phyloP scores from a whole-genome alignment of 2,113 vertebrate species.

The Todiramphus chloris region DNA sequence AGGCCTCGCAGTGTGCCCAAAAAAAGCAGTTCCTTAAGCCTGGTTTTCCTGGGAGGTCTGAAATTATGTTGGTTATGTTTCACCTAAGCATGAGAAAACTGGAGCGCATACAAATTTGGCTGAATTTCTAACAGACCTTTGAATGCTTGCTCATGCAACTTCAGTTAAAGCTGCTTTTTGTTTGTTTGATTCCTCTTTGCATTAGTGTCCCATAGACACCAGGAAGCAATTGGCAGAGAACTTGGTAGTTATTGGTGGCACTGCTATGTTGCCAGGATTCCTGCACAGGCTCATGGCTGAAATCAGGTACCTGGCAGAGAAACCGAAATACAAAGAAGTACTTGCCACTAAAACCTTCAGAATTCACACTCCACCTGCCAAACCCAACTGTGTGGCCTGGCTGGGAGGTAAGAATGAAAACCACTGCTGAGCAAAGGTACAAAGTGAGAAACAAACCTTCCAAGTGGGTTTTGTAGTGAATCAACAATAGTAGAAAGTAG shows the following conservation, averaged over 20 bases:
- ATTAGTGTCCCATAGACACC: constrained; percentile 94
- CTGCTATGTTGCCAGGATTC: constrained; percentile 94
- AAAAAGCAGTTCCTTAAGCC: neutral
- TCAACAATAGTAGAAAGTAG: neutral
- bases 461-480: neutral
- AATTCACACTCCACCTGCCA: constrained; percentile 92
- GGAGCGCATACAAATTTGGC: neutral
- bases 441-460: neutral
- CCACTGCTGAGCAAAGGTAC: too few relatives aligned
- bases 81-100: neutral
- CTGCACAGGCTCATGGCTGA: constrained; percentile 93
- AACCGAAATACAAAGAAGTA: constrained; percentile 88
- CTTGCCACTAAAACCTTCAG: constrained; percentile 91
- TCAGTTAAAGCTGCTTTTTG: neutral
- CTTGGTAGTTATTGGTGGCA: constrained; percentile 93
- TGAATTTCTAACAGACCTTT: neutral
- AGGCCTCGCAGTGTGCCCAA: neutral
- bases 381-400: constrained; percentile 96
- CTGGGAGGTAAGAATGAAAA: constrained; percentile 85
- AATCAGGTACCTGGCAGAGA: constrained; percentile 91
- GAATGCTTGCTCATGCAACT: neutral
- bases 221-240: constrained; percentile 96
- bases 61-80: neutral
- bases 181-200: neutral
- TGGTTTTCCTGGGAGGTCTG: neutral